These are phyloP conservation scores for Corythaeola cristata DNA, from an alignment of 2,113 vertebrate genomes.

Conservation along the genomic window DNA sequence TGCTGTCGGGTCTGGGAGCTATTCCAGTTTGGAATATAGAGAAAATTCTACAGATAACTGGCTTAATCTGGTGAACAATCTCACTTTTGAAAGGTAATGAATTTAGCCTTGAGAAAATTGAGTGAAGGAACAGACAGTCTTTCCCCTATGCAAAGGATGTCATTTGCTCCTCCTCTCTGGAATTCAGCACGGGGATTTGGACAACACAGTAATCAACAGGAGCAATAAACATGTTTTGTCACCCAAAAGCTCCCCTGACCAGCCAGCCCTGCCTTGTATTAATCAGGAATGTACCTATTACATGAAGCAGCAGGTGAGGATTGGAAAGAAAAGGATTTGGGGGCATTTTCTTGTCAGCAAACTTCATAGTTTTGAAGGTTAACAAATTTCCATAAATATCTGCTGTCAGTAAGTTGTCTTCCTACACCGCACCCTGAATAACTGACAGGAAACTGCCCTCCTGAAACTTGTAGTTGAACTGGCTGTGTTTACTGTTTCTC, in stretches of 20 bases:
- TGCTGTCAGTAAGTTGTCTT: not conserved
- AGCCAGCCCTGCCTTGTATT: not conserved
- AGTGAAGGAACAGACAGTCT: not conserved
- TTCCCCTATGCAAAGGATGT: not conserved
- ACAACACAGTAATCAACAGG: not conserved
- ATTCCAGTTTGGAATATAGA: not conserved
- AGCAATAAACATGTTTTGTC: not conserved
- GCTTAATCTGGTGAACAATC: not conserved
- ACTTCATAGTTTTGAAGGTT: not conserved
- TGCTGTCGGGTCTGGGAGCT: not conserved
- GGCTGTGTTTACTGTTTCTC: not conserved
- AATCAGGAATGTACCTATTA: not conserved
- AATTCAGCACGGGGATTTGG: not conserved
- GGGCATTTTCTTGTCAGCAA: not conserved
- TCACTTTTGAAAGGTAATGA: not conserved
- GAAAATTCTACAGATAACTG: not conserved
- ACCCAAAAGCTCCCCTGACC: not conserved
- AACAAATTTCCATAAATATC: not conserved
- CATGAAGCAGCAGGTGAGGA: not conserved
- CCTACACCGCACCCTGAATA: not conserved
- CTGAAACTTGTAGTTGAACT: not conserved
- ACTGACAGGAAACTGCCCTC: slow-evolving; percentile 14
- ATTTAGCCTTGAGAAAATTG: not conserved
- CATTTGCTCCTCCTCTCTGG: not conserved
- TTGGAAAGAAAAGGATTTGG: not conserved